Conservation (phyloP, 1,140 invertebrate species). For the Eufriesea mexicana region DNA sequence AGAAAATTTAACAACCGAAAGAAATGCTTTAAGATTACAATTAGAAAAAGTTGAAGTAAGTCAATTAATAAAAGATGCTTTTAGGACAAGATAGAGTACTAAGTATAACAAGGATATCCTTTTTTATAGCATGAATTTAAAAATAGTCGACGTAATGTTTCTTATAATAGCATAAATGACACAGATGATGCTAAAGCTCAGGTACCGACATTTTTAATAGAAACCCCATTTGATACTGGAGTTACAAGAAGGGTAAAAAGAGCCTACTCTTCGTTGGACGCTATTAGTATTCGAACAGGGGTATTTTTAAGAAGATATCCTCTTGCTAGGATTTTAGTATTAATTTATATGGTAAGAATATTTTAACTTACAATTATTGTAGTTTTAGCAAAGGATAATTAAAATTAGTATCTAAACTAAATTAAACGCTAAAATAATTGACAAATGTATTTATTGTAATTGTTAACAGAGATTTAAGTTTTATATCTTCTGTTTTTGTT, state of each 20-base stretch:
- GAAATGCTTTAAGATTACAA: constrained; percentile 90
- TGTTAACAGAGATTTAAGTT: constrained; percentile 30
- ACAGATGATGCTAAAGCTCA: constrained; percentile 87
- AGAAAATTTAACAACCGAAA: constrained; percentile 89
- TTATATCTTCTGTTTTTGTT: constrained; percentile 49
- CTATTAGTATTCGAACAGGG: constrained; percentile 89
- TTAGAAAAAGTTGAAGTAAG: constrained; percentile 90
- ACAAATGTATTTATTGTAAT: neutral
- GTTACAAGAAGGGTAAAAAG: constrained; percentile 90
- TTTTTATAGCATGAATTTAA: constrained; percentile 82
- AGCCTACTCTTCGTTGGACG: constrained; percentile 90
- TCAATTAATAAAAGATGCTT: constrained; percentile 19
- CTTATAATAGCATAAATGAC: constrained; percentile 84
- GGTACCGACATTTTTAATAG: constrained; percentile 88
- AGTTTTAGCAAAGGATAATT: neutral
- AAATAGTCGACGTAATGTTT: constrained; percentile 76
- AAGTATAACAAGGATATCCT: neutral
- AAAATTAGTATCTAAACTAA: neutral
- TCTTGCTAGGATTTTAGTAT: constrained; percentile 89
- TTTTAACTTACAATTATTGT: constrained; percentile 5
- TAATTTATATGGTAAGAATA: constrained; percentile 87
- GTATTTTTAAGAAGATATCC: constrained; percentile 92
- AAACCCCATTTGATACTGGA: constrained; percentile 90
- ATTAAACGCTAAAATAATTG: neutral
- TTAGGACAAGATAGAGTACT: neutral